A percentile compares a stretch with the other conserved stretches of the same genome.
Evolutionary conservation across 2,888 invertebrate genomes (phyloP).

Genomic region (Apeira syringaria): DNA sequence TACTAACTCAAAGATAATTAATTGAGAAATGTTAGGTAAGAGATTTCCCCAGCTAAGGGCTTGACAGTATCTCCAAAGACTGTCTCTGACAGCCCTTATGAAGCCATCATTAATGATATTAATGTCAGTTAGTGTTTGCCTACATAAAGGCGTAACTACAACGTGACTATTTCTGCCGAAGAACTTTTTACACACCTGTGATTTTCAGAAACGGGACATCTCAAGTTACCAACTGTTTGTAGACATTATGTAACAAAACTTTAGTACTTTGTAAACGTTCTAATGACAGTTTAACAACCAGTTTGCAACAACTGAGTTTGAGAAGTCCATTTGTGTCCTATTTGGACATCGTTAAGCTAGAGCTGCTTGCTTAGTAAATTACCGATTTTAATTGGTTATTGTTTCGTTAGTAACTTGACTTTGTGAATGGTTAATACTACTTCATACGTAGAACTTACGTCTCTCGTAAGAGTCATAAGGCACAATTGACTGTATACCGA

Average conservation of each 20-base stretch:
- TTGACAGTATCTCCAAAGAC: slow-evolving; percentile 13
- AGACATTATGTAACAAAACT: slow-evolving; percentile 13
- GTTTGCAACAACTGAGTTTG: slow-evolving; percentile 13
- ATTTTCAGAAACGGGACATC: slow-evolving; percentile 5
- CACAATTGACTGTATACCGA: too few species aligned
- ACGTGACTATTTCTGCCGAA: slow-evolving; percentile 3
- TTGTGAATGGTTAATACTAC: too few species aligned
- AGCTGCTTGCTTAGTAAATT: too few species aligned
- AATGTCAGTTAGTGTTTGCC: slow-evolving; percentile 9
- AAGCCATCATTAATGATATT: slow-evolving; percentile 19
- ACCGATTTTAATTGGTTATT: too few species aligned
- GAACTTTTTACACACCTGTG: slow-evolving; percentile 16
- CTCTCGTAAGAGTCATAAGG: too few species aligned
- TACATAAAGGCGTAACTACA: slow-evolving; percentile 13
- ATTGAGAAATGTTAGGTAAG: slow-evolving; percentile 3
- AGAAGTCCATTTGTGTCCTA: slow-evolving; percentile 12
- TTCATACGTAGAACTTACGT: too few species aligned
- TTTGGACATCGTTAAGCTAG: slow-evolving; percentile 5
- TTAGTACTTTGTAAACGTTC: background rate
- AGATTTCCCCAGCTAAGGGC: slow-evolving; percentile 10
- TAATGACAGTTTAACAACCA: slow-evolving; percentile 31
- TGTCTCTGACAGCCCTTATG: slow-evolving; percentile 14
- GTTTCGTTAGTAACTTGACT: too few species aligned
- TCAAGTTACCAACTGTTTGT: slow-evolving; percentile 5
- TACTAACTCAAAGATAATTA: slow-evolving; percentile 11